These are phyloP conservation scores for Yponomeuta malinellus DNA, from an alignment of 2,888 invertebrate species.

Conservation along the genomic window DNA sequence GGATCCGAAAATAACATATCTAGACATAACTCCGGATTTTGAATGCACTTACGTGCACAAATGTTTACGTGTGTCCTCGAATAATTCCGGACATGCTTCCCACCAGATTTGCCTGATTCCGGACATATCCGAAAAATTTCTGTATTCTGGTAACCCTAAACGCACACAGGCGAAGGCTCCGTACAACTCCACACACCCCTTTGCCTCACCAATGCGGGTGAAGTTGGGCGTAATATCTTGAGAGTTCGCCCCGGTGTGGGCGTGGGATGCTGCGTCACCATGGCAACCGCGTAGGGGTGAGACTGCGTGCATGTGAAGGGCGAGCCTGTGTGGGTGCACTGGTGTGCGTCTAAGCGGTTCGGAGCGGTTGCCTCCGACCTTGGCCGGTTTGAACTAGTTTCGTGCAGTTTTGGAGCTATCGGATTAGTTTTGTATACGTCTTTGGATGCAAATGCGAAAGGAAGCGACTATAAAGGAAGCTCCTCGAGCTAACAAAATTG, in stretches of 20 bases:
- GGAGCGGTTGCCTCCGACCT: constrained; percentile 41
- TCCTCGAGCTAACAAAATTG: too few species aligned
- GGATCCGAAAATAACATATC: too few species aligned
- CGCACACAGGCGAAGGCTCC: constrained; percentile 48
- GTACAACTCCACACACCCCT: constrained; percentile 48
- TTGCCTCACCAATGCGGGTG: constrained; percentile 70
- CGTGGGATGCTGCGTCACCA: constrained; percentile 78
- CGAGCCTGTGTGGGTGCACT: constrained; percentile 41
- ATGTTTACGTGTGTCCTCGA: too few species aligned
- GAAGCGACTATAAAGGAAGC: too few species aligned
- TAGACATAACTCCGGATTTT: too few species aligned
- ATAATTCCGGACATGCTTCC: too few species aligned
- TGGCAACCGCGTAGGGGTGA: constrained; percentile 74
- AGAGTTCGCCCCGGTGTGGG: constrained; percentile 74
- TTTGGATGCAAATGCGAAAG: not conserved
- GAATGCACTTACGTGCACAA: too few species aligned
- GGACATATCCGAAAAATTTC: not conserved
- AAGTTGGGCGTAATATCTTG: constrained; percentile 74
- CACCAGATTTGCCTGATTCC: too few species aligned
- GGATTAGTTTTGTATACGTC: not conserved
- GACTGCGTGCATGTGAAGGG: constrained; percentile 51
- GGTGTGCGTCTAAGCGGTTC: constrained; percentile 36
- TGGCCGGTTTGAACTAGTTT: constrained; percentile 67
- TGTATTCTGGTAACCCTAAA: constrained; percentile 14
- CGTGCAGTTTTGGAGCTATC: constrained; percentile 12